phyloP scores from a whole-genome alignment of 2,888 invertebrate species.

The Chaitophorus viminalis region DNA sequence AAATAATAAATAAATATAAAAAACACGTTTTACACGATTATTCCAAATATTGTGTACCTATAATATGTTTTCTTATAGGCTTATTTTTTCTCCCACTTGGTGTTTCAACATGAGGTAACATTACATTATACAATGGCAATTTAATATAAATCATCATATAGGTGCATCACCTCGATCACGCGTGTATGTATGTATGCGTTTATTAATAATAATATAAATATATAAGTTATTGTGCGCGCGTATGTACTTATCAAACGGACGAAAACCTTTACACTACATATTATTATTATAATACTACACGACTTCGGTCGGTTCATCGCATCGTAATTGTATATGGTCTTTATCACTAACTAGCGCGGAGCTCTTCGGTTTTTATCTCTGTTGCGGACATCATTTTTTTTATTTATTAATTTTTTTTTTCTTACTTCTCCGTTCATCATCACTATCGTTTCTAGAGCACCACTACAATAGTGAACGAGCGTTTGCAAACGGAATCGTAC shows the following conservation, averaged over 20 bases:
- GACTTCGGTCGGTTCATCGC: neutral
- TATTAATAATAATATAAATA: neutral
- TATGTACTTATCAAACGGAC: neutral
- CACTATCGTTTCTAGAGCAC: neutral
- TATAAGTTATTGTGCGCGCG: neutral
- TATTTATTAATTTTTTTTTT: neutral
- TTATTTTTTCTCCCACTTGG: neutral
- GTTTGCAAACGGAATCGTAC: neutral
- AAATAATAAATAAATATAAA: neutral
- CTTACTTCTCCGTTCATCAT: neutral
- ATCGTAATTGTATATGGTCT: neutral
- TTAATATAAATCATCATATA: neutral
- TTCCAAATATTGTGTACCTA: neutral
- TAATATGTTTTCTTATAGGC: neutral
- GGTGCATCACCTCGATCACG: neutral
- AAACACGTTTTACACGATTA: neutral
- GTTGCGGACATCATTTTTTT: neutral
- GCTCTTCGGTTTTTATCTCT: slow-evolving; percentile 6
- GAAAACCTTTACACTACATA: neutral
- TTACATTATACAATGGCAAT: neutral
- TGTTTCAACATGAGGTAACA: neutral
- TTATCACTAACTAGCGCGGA: neutral
- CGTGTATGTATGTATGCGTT: neutral
- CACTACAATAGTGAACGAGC: neutral
- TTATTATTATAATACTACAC: too few relatives aligned